These are phyloP conservation scores for Kobus ellipsiprymnus DNA, from an alignment of 2,113 vertebrate species.

Conservation along the genomic window DNA sequence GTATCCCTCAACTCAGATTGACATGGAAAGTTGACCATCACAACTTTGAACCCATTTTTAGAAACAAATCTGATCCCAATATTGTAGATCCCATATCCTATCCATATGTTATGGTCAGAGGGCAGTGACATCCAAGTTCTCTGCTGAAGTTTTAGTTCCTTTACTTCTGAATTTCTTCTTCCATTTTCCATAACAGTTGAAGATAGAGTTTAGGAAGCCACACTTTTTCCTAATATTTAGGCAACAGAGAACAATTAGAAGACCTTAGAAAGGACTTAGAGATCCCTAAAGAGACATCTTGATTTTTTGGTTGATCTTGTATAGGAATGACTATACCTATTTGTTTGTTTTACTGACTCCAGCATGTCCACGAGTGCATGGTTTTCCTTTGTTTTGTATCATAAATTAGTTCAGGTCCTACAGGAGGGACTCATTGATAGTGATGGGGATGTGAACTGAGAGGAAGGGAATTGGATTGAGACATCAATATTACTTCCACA, in stretches of 20 bases:
- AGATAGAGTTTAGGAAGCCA: not conserved
- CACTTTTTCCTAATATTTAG: not conserved
- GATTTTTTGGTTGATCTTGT: not conserved
- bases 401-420: not conserved
- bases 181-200: not conserved
- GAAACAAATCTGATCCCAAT: not conserved
- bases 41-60: not conserved
- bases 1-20: not conserved
- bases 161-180: not conserved
- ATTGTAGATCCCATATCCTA: not conserved
- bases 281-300: not conserved
- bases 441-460: not conserved
- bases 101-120: not conserved
- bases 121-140: not conserved
- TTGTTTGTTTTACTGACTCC: not conserved
- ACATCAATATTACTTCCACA: not conserved
- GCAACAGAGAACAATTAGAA: not conserved
- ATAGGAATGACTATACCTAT: not conserved
- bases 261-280: not conserved
- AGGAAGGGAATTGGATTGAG: not conserved
- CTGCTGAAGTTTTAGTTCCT: not conserved
- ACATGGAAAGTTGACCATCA: not conserved
- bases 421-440: not conserved
- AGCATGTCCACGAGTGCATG: not conserved
- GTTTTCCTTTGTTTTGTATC: not conserved